Evolutionary conservation across 2,797 vertebrate genomes (phyloP), one percentile per base, ranked within the genome.

Genomic region (Thalassophryne amazonica): DNA sequence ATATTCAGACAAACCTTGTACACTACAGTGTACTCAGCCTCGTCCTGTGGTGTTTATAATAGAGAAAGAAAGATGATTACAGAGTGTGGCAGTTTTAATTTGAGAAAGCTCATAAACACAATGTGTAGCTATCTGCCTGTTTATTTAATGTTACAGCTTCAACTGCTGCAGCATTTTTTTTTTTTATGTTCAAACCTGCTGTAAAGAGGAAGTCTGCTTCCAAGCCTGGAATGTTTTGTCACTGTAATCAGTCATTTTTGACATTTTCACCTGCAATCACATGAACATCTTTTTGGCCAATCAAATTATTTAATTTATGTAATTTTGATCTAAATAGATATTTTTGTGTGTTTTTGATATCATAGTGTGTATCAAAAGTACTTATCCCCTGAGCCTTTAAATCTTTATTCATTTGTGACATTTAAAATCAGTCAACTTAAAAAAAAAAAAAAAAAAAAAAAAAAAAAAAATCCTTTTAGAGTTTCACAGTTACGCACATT

Each of bases 1-100:
- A 64, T 74, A 79, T 67, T 69, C 48, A 51, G 55, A 71, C 51
- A 57, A 81, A 75, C 62, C 42, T 53, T 62, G 48, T 13, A 67
- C 55, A 60, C 45, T 80, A 68, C 63, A 55, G 36, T 13, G 2
- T 14, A 41, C 41, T 52, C 43, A 65, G 58, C 52, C 31, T 55
- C 31, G 43, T 72, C 51, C 43, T 54, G 3, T 14, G 7, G 50
- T 28, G 46, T 50, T 60, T 50, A n/a, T n/a, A 49, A 41, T 4
- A 2, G 50, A 31, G 46, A 47, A 36, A 43, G 52, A 29, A 30
- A 54, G 28, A 40, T 32, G 54, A 43, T 54, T 36, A 41, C 21
- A 41, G 52, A 16, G 34, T 5, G 22, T n/a, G 36, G 53, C 62
- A 43, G 52, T 16, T 60, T 58, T 65, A 34, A 65, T 76, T 60